Evolutionary conservation across 1,140 invertebrate species (phyloP).

Genomic region (Ips typographus): DNA sequence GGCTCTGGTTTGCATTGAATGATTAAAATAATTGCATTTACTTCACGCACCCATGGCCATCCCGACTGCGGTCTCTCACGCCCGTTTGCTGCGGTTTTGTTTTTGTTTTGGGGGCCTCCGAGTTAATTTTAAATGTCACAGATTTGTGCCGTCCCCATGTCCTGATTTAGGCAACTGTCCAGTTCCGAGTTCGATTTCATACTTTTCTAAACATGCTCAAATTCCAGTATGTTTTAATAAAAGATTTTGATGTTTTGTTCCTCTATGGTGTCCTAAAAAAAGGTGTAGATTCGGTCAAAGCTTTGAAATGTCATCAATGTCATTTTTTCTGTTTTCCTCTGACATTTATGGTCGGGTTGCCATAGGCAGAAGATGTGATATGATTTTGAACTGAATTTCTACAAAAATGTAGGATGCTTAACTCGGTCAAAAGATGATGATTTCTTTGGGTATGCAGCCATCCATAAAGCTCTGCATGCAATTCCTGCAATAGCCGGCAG

Average conservation of each 20-base stretch:
- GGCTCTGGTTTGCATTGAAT: slow-evolving; percentile 20
- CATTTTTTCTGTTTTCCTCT: too few relatives aligned
- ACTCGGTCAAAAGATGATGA: neutral
- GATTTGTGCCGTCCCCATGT: slow-evolving; percentile 17
- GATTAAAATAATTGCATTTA: slow-evolving; percentile 30
- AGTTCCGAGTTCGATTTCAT: neutral
- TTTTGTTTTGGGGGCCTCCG: slow-evolving; percentile 13
- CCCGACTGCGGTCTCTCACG: slow-evolving; percentile 14
- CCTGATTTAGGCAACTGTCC: slow-evolving; percentile 7
- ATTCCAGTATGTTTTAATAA: too few relatives aligned
- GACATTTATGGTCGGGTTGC: too few relatives aligned
- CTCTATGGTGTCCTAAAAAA: too few relatives aligned
- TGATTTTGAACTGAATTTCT: too few relatives aligned
- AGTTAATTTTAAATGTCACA: slow-evolving; percentile 25
- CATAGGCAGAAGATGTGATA: too few relatives aligned
- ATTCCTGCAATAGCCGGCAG: slow-evolving; percentile 26
- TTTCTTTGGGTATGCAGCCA: neutral
- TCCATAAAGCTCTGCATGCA: slow-evolving; percentile 11
- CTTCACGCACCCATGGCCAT: slow-evolving; percentile 23
- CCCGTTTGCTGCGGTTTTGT: slow-evolving; percentile 17
- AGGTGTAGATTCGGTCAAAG: too few relatives aligned
- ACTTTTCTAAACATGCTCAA: neutral
- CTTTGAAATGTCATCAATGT: too few relatives aligned
- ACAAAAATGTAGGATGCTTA: neutral
- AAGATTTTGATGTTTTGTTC: too few relatives aligned